phyloP scores from a whole-genome alignment of 2,888 invertebrate species.

The Arrhopalites spinosus region DNA sequence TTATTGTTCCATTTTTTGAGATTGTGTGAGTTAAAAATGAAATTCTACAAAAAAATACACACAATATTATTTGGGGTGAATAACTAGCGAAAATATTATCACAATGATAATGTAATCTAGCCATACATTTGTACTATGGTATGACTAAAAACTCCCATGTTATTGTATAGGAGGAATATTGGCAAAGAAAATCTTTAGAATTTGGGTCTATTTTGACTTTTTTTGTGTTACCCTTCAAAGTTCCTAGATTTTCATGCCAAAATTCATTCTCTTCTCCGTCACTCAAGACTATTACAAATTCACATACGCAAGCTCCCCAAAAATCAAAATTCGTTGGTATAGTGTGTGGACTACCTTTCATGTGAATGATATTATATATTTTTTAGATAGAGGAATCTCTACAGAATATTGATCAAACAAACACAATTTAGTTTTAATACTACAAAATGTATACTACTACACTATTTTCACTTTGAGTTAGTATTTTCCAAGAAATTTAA shows the following conservation, averaged over 20 bases:
- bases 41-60: too few relatives aligned
- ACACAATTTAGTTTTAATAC: too few relatives aligned
- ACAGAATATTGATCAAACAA: conserved; percentile 17
- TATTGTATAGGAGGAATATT: too few relatives aligned
- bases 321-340: too few relatives aligned
- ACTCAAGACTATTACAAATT: background rate
- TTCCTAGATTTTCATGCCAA: conserved; percentile 10
- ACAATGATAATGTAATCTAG: too few relatives aligned
- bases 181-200: conserved; percentile 21
- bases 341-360: background rate
- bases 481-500: background rate
- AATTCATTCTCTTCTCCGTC: background rate
- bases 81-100: too few relatives aligned
- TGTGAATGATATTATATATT: background rate
- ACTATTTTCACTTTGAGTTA: conserved; percentile 1
- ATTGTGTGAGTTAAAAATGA: too few relatives aligned
- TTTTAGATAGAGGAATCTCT: background rate
- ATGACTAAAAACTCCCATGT: too few relatives aligned
- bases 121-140: too few relatives aligned
- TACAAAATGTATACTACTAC: background rate
- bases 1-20: too few relatives aligned
- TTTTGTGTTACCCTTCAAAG: conserved; percentile 26
- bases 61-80: too few relatives aligned
- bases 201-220: conserved; percentile 11
- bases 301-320: background rate